phyloP scores from a whole-genome alignment of 2,888 invertebrate species.

The Philonicus albiceps region DNA sequence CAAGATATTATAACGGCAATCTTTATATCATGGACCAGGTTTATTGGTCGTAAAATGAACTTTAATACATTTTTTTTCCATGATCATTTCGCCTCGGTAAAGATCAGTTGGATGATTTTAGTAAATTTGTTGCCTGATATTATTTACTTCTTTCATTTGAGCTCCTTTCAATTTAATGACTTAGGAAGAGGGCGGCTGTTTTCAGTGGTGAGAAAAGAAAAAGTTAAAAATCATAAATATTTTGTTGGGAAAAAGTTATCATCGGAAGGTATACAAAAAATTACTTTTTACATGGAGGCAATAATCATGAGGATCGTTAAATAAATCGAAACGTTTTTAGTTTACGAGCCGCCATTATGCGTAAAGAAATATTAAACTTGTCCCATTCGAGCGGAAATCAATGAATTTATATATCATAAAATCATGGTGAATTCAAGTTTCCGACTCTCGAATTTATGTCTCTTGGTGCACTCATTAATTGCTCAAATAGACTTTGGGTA shows the following conservation, averaged over 20 bases:
- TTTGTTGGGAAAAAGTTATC: slow-evolving; percentile 17
- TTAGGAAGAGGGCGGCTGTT: slow-evolving; percentile 28
- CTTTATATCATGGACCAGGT: slow-evolving; percentile 34
- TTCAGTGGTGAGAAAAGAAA: slow-evolving; percentile 14
- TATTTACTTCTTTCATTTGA: slow-evolving; percentile 7
- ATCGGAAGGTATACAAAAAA: not conserved
- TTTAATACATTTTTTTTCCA: slow-evolving; percentile 29
- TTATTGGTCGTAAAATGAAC: slow-evolving; percentile 33
- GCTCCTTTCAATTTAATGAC: slow-evolving; percentile 13
- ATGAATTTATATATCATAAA: slow-evolving; percentile 19
- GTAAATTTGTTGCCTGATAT: slow-evolving; percentile 37
- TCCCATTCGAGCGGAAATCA: slow-evolving; percentile 35
- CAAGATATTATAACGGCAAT: slow-evolving; percentile 30
- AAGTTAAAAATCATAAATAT: slow-evolving; percentile 32
- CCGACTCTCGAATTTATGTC: slow-evolving; percentile 14
- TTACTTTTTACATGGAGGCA: not conserved
- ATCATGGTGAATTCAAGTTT: not conserved
- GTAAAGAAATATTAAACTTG: slow-evolving; percentile 29
- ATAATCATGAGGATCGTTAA: slow-evolving; percentile 22
- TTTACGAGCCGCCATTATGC: slow-evolving; percentile 22
- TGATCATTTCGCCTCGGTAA: slow-evolving; percentile 36
- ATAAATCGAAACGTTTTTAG: slow-evolving; percentile 30
- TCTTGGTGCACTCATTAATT: slow-evolving; percentile 4
- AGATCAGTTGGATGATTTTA: slow-evolving; percentile 29
- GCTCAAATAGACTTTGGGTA: not conserved